A percentile compares a stretch with the other conserved stretches of the same genome.
These are phyloP conservation scores for Drosophila santomea DNA, from an alignment of 1,140 invertebrate genomes.

Conservation along the genomic window DNA sequence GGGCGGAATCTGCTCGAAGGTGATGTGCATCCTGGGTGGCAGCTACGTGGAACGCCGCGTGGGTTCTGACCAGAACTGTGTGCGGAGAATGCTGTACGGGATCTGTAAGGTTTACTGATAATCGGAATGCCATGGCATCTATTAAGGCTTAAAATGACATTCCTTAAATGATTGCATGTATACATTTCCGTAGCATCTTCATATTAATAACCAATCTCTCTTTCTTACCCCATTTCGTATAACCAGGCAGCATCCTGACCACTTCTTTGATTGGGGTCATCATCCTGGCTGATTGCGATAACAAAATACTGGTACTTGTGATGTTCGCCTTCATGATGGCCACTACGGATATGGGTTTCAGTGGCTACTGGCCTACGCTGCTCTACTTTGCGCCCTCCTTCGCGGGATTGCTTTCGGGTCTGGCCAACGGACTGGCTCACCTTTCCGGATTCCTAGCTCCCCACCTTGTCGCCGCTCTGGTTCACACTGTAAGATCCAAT, in stretches of 20 bases:
- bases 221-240: too few species aligned
- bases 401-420: conserved; percentile 68
- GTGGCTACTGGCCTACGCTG: conserved; percentile 73
- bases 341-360: conserved; percentile 66
- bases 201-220: background rate
- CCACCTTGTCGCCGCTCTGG: conserved; percentile 49
- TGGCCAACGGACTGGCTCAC: conserved; percentile 66
- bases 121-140: background rate
- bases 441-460: conserved; percentile 72
- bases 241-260: conserved; percentile 47
- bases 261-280: conserved; percentile 44
- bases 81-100: conserved; percentile 63
- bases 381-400: conserved; percentile 76
- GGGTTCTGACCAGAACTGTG: conserved; percentile 25
- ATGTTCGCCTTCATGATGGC: conserved; percentile 60
- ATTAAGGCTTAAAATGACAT: too few species aligned
- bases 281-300: conserved; percentile 38
- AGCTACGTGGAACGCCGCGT: conserved; percentile 50
- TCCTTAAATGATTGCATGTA: too few species aligned
- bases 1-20: conserved; percentile 60
- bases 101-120: conserved; percentile 46
- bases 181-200: background rate
- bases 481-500: conserved; percentile 53
- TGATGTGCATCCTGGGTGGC: conserved; percentile 58
- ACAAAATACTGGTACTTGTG: conserved; percentile 52